Conservation (phyloP, 2,113 vertebrate species). For the Chamaetylas fuelleborni region DNA sequence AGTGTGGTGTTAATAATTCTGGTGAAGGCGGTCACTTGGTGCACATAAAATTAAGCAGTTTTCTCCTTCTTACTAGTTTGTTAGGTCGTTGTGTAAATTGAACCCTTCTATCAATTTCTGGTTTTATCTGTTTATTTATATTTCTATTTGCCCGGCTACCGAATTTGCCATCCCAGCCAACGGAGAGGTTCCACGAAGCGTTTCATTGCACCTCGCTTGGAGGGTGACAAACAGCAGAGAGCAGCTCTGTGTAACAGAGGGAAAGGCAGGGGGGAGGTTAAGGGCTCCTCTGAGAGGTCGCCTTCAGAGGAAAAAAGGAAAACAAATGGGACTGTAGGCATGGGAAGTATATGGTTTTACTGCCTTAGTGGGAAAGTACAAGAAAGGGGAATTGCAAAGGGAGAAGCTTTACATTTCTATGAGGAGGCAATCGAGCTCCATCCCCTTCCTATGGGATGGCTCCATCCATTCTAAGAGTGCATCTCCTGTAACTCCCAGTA, state of each 20-base stretch:
- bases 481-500: not conserved
- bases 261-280: conserved; percentile 9
- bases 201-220: not conserved
- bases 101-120: not conserved
- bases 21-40: not conserved
- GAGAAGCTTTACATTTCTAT: conserved; percentile 43
- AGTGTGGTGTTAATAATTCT: not conserved
- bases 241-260: not conserved
- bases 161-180: not conserved
- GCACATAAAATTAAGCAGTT: not conserved
- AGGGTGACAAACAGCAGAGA: not conserved
- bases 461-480: not conserved
- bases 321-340: conserved; percentile 30
- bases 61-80: not conserved
- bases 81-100: not conserved
- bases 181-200: fast-evolving
- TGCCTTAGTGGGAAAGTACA: conserved; percentile 50
- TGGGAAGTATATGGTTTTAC: conserved; percentile 62
- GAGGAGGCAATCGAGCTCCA: conserved; percentile 32
- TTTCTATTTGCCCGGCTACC: not conserved
- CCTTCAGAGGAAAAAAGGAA: conserved; percentile 31
- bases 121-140: not conserved
- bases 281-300: conserved; percentile 26
- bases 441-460: not conserved
- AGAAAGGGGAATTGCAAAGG: conserved; percentile 46